Base-by-base conservation (phyloP, 2,888 invertebrate genomes). In the Micoletzkya japonica region DNA sequence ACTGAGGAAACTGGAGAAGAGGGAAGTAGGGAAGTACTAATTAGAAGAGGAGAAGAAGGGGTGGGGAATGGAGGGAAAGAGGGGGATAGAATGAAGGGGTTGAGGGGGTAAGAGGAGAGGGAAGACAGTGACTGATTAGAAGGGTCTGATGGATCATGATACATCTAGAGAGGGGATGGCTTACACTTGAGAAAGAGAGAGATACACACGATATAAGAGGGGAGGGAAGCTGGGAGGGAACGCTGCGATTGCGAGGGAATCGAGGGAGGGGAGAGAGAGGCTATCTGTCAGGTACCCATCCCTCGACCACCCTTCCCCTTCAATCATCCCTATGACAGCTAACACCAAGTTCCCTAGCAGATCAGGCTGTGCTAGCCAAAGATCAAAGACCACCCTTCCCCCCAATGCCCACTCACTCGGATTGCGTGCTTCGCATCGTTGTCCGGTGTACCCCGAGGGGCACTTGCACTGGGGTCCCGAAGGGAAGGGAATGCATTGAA, bases 231-330 rank as follows among this genome's bases (percentile, higher is more conserved):
- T 4, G 28, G n/a, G 28, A 37, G 24, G 10, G 60, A 44, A 20
- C 30, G 60, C 28, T 20, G 32, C n/a, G 44, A 30, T 28, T 20
- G 7, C 2, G 17, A 44, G 6, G 44, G 49, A 20, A 57, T 57
- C 57, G 44, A 39, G 60, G 20, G 30, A 57, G 57, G 20, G n/a
- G 32, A 57, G 58, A 37, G 36, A 37, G 36, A 37, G 24, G 36
- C 58, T 34, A 57, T 57, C 57, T 34, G 30, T 57, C 34, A n/a
- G 61, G 49, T 61, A 61, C 44, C 39, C 61, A n/a, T n/a, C n/a
- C n/a, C n/a, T n/a, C n/a, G n/a, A n/a, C n/a, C n/a, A n/a, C n/a
- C n/a, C n/a, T n/a, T n/a, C n/a, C n/a, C n/a, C n/a, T n/a, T n/a
- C n/a, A n/a, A n/a, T n/a, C n/a, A n/a, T n/a, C n/a, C n/a, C n/a